Conservation (phyloP, 2,797 vertebrate genomes). For the Tinamus major region DNA sequence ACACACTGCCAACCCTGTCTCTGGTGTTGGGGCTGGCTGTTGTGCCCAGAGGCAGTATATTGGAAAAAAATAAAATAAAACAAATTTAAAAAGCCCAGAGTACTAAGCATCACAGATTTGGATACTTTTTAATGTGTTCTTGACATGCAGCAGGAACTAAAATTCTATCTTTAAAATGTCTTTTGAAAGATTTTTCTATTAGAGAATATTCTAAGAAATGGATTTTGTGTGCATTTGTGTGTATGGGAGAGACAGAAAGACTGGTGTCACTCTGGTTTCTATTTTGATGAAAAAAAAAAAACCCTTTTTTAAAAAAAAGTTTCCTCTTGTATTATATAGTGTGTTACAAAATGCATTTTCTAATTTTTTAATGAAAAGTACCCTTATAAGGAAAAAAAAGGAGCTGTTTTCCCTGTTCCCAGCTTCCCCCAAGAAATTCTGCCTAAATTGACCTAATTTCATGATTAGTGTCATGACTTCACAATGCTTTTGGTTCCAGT, state of each 20-base stretch:
- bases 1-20: not conserved
- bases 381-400: not conserved
- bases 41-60: not conserved
- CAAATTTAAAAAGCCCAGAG: not conserved
- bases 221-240: not conserved
- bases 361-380: conserved; percentile 5
- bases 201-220: not conserved
- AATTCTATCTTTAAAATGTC: not conserved
- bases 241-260: not conserved
- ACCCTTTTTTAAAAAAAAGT: not conserved
- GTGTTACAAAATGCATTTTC: not conserved
- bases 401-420: not conserved
- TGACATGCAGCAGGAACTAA: not conserved
- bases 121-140: not conserved
- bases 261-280: conserved; percentile 22
- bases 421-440: conserved; percentile 1
- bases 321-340: not conserved
- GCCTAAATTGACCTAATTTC: conserved; percentile 38
- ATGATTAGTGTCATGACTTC: not conserved
- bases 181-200: conserved; percentile 10
- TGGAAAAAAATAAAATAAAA: not conserved
- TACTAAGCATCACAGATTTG: fast-evolving
- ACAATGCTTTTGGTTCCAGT: conserved; percentile 7
- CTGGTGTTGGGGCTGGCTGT: not conserved
- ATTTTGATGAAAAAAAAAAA: conserved; percentile 42